A percentile compares a stretch with the other conserved stretches of the same genome.
These are phyloP conservation scores for Elaphurus davidianus DNA, from an alignment of 2,113 vertebrate genomes.

Conservation along the genomic window DNA sequence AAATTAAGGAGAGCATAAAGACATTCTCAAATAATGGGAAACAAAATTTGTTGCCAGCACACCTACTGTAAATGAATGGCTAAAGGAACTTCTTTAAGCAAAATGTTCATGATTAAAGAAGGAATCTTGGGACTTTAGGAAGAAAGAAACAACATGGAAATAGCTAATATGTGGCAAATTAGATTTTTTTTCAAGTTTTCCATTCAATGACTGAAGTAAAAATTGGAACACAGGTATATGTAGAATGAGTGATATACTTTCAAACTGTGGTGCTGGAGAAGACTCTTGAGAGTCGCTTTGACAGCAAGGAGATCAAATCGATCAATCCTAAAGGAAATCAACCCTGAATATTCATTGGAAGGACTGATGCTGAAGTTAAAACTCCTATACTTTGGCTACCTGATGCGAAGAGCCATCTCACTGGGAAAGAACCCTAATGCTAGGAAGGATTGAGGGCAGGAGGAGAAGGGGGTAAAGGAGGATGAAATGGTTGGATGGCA, in stretches of 20 bases:
- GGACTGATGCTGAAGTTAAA: neutral
- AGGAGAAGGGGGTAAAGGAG: neutral
- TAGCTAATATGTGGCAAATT: neutral
- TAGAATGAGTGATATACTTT: neutral
- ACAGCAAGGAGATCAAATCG: neutral
- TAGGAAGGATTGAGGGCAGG: neutral
- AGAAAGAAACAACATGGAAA: neutral
- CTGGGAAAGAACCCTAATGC: neutral
- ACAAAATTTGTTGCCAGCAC: neutral
- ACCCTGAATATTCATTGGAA: neutral
- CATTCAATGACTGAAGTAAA: neutral
- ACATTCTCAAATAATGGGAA: neutral
- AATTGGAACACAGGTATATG: neutral
- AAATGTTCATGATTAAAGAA: neutral
- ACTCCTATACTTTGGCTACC: neutral
- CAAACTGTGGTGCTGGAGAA: neutral
- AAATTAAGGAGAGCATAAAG: neutral
- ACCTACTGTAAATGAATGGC: neutral
- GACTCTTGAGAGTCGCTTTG: neutral
- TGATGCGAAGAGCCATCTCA: neutral
- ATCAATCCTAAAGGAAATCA: neutral
- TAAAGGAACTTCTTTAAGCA: neutral
- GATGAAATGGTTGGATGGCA: neutral
- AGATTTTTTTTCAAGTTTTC: neutral
- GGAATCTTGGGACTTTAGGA: neutral